Percentiles rank a stretch among this genome's conserved stretches.
Evolutionary conservation across 2,797 vertebrate genomes (phyloP).

Genomic region (Cephalopachus bancanus): DNA sequence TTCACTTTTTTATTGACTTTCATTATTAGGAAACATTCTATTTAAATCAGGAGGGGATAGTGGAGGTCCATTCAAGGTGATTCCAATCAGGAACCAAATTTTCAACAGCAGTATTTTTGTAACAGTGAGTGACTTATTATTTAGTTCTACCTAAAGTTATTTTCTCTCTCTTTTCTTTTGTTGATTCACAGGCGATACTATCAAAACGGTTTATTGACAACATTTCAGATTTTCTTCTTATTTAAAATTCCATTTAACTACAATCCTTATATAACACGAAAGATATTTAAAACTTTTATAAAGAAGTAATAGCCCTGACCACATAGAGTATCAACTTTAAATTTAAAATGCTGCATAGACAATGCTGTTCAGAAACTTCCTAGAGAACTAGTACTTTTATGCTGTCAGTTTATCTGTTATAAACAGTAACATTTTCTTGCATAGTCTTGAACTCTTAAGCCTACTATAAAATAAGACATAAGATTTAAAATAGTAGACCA

Average conservation of each 20-base stretch:
- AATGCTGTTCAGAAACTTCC: neutral
- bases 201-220: neutral
- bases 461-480: slow-evolving; percentile 25
- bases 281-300: slow-evolving; percentile 13
- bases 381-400: neutral
- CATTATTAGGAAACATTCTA: neutral
- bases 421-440: neutral
- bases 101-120: neutral
- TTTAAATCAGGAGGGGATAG: neutral
- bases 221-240: slow-evolving; percentile 34
- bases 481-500: neutral
- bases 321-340: slow-evolving; percentile 19
- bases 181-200: neutral
- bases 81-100: neutral
- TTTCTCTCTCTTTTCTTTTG: slow-evolving; percentile 25
- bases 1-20: neutral
- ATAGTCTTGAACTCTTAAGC: neutral
- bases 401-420: slow-evolving; percentile 21
- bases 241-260: slow-evolving; percentile 42
- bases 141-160: slow-evolving; percentile 11
- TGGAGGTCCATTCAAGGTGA: neutral
- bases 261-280: neutral
- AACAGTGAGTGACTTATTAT: slow-evolving; percentile 46
- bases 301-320: neutral
- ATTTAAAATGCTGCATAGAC: slow-evolving; percentile 42